Evolutionary conservation across 1,140 invertebrate genomes (phyloP), one percentile per base, ranked within the genome.

Genomic region (Drosophila elegans): DNA sequence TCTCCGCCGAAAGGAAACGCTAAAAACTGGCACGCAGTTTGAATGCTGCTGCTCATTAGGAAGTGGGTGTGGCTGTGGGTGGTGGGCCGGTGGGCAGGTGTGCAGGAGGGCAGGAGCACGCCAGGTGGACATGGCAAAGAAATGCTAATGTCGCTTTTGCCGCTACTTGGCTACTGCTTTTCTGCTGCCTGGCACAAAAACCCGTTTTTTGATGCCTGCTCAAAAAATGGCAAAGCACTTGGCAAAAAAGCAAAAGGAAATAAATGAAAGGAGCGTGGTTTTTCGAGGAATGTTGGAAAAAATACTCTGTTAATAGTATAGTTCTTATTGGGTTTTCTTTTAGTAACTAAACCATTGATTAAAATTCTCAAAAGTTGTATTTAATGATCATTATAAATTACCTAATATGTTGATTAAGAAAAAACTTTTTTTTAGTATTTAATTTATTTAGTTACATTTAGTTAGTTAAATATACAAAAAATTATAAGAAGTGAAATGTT

Each of bases 21-120:
- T 67, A 55, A 68, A 76, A 86, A 82, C 75, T 82, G 53, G 83
- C 79, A 78, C 79, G 71, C 83, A 88, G n/a, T 88, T 88, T 88
- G 66, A 78, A 80, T 78, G 74, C 57, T 51, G 62, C 59, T 66
- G 74, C 83, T 81, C 82, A 85, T 85, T 85, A 85, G 60, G 38
- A 69, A 44, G 56, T 36, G 68, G 61, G 52, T 46, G 36, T 36
- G 49, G 29, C 1, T 36, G 44, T 21, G 12, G 41, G 13, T 11
- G 44, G 32, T 51, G 34, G 36, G 29, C 16, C 21, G 29, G 10
- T 29, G 25, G 42, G 34, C 21, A 62, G 61, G 72, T 59, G 71
- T 75, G 66, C 56, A 60, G 46, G 57, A 51, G 57, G 48, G 16
- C 49, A 36, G 29, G 59, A 56, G 59, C 36, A 16, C 12, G 51